phyloP scores from a whole-genome alignment of 2,888 invertebrate species.

The Dicyrtoma fusca region DNA sequence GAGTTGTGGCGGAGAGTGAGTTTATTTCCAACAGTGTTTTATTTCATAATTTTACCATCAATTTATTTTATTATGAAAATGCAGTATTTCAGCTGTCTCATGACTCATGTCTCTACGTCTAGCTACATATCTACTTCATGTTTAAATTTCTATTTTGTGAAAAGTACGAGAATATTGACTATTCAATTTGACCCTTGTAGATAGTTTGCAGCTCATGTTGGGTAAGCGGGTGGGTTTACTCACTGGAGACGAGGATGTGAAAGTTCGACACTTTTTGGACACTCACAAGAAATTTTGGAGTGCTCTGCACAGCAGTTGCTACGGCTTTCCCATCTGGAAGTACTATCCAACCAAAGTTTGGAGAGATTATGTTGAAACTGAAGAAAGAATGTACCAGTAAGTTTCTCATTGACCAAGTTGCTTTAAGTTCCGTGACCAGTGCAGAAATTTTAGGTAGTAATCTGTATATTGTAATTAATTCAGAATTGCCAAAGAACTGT shows the following conservation, averaged over 20 bases:
- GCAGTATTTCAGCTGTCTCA: too few species aligned
- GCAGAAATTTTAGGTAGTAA: neutral
- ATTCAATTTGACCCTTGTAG: conserved; percentile 61
- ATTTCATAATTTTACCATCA: too few species aligned
- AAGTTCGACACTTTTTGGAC: conserved; percentile 41
- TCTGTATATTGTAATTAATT: too few species aligned
- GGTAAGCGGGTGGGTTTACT: conserved; percentile 72
- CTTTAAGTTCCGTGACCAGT: neutral
- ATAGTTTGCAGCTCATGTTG: conserved; percentile 61
- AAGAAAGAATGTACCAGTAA: conserved; percentile 80
- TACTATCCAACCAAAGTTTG: conserved; percentile 74
- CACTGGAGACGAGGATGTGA: conserved; percentile 62
- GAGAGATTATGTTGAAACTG: conserved; percentile 70
- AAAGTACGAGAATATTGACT: neutral
- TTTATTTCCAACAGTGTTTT: conserved; percentile 55
- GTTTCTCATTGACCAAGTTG: conserved; percentile 57
- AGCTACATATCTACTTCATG: neutral
- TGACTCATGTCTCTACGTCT: neutral
- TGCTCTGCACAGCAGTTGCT: conserved; percentile 59
- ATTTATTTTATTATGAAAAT: too few species aligned
- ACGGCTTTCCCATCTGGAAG: conserved; percentile 82
- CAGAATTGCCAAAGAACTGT: conserved; percentile 28
- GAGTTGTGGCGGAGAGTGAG: conserved; percentile 79
- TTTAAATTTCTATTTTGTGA: too few species aligned
- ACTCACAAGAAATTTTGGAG: conserved; percentile 46